phyloP scores from a whole-genome alignment of 2,888 invertebrate species.

The Oithona nana region DNA sequence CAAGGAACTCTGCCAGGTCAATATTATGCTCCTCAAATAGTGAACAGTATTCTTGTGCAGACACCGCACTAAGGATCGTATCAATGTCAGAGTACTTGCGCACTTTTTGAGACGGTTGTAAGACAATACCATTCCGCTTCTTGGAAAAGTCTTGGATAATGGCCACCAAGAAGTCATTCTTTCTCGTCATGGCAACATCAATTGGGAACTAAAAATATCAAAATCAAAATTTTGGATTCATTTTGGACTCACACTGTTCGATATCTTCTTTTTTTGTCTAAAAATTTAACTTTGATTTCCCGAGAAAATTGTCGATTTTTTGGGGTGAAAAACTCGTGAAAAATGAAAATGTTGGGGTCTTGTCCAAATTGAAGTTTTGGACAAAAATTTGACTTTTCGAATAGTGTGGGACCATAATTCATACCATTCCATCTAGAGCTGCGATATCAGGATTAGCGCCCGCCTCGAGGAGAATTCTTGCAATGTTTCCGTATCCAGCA shows the following conservation, averaged over 20 bases:
- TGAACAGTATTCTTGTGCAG: neutral
- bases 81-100: neutral
- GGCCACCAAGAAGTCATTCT: neutral
- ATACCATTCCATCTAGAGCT: neutral
- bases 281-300: no score
- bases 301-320: no score
- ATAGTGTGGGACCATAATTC: no score
- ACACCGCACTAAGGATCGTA: neutral
- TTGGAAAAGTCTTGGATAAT: neutral
- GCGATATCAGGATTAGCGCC: conserved; percentile 5
- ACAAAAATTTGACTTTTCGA: no score
- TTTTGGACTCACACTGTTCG: no score
- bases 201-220: no score
- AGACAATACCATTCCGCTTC: neutral
- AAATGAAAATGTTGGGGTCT: no score
- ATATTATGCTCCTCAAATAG: neutral
- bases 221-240: no score
- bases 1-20: neutral
- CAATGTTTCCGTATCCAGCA: neutral
- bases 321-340: no score
- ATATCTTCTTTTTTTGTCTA: no score
- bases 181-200: neutral
- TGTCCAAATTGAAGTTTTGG: no score
- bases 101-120: neutral
- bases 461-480: neutral